Percentiles rank a stretch among this genome's conserved stretches.
Evolutionary conservation across 2,888 invertebrate species (phyloP).

Genomic region (Petrolisthes cinctipes): DNA sequence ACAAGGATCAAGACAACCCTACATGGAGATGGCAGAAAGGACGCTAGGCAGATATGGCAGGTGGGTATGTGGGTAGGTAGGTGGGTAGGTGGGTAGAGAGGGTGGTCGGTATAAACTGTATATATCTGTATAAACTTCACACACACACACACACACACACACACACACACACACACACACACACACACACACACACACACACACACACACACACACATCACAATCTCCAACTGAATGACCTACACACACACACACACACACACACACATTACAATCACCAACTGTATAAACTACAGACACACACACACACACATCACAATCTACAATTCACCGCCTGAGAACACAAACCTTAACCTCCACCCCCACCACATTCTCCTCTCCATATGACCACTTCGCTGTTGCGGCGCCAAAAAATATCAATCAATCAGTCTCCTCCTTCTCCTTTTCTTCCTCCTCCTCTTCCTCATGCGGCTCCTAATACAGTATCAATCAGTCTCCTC

Average conservation of each 20-base stretch:
- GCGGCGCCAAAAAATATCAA: neutral
- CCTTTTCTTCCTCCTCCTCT: neutral
- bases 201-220: no score
- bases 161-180: no score
- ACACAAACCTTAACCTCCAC: no score
- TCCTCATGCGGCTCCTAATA: neutral
- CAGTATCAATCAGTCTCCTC: no score
- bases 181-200: no score
- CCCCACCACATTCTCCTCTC: neutral
- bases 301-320: neutral
- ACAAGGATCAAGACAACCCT: slow-evolving; percentile 39
- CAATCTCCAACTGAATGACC: no score
- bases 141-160: no score
- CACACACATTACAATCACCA: no score
- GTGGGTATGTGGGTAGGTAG: slow-evolving; percentile 5
- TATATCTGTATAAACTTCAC: no score
- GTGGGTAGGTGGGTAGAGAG: neutral
- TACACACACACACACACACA: no score
- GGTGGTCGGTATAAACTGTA: neutral
- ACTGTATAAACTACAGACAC: no score
- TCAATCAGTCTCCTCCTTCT: neutral
- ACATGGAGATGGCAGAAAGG: slow-evolving; percentile 57
- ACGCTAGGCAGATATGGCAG: slow-evolving; percentile 54
- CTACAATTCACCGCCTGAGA: neutral
- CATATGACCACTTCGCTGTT: neutral